phyloP scores from a whole-genome alignment of 2,888 invertebrate species.

The Tortricodes alternella region DNA sequence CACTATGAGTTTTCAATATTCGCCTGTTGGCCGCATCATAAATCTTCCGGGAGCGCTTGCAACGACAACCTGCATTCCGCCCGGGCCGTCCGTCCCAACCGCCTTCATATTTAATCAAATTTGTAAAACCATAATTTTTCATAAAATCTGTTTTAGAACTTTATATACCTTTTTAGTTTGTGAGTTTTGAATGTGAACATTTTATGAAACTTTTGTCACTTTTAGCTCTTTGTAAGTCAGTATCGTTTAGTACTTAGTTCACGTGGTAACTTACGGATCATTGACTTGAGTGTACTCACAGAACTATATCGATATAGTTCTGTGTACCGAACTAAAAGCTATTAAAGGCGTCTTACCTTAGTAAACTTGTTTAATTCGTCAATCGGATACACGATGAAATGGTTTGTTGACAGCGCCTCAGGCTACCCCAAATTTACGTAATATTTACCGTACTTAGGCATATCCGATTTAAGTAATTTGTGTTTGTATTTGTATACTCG shows the following conservation, averaged over 20 bases:
- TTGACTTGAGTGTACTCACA: too few species aligned
- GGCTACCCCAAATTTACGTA: slow-evolving; percentile 1
- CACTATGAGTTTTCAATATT: slow-evolving; percentile 69
- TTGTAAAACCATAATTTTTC: slow-evolving; percentile 52
- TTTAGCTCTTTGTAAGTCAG: too few species aligned
- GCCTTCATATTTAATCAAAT: slow-evolving; percentile 76
- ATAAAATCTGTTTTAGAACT: background rate
- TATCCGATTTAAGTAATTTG: background rate
- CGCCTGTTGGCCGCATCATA: slow-evolving; percentile 76
- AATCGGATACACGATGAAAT: slow-evolving; percentile 12
- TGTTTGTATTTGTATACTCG: background rate
- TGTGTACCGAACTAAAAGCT: slow-evolving; percentile 10
- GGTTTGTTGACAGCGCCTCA: slow-evolving; percentile 5
- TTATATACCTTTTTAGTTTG: background rate
- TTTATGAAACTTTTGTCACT: too few species aligned
- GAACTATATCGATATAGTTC: too few species aligned
- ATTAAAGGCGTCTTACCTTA: slow-evolving; percentile 5
- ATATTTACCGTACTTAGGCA: background rate
- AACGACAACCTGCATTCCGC: slow-evolving; percentile 72
- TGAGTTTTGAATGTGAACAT: background rate
- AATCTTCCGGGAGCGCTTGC: slow-evolving; percentile 65
- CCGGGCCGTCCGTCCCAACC: slow-evolving; percentile 49
- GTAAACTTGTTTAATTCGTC: slow-evolving; percentile 13
- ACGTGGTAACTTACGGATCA: too few species aligned
- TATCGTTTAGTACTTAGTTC: background rate